Base-by-base conservation (phyloP, 2,113 vertebrate species). In the Rhinopomastus cyanomelas region DNA sequence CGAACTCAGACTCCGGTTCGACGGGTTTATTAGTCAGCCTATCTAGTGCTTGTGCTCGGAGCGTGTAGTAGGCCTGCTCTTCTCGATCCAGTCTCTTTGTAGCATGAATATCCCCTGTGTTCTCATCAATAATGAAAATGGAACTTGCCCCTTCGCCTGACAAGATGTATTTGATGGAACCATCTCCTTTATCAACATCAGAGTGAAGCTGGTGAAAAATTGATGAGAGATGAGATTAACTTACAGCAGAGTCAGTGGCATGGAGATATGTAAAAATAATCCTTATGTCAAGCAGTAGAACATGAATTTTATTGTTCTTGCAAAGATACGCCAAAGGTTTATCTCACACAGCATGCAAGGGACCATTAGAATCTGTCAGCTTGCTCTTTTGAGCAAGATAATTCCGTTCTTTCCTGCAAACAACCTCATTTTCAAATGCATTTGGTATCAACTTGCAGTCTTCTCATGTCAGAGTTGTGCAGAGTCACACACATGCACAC, bases 91-190 rank as follows among this genome's bases (percentile, higher is more conserved):
- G 98, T 68, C 99, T 97, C 96, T 99, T 99, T 46, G 98, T 99
- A 81, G 99, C 99, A 42, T 99, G 99, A 95, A 99, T 99, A 87
- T 99, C 99, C 26, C 99, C 99, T 0, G 99, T 99, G 97, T 98
- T 98, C 96, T 99, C 99, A 94, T 99, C 99, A 90, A 99, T 99
- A 97, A 98, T 99, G 97, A 99, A 99, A 97, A 99, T 99, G 96
- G 99, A 99, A 95, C 98, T 98, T 76, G 99, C 98, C 79, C 99
- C 99, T 94, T 99, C 98, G 5, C 99, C 99, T 52, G 98, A 98
- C 94, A 99, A 96, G 96, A 99, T 98, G 90, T 99, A 99, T 97
- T 99, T 99, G 97, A 99, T 98, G 87, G 98, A 98, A 92, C 98
- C 98, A 60, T 99, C 98, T 82, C 99, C 98, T 97, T 98, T 98